Evolutionary conservation across 2,888 invertebrate genomes (phyloP).

Genomic region (Acleris holmiana): DNA sequence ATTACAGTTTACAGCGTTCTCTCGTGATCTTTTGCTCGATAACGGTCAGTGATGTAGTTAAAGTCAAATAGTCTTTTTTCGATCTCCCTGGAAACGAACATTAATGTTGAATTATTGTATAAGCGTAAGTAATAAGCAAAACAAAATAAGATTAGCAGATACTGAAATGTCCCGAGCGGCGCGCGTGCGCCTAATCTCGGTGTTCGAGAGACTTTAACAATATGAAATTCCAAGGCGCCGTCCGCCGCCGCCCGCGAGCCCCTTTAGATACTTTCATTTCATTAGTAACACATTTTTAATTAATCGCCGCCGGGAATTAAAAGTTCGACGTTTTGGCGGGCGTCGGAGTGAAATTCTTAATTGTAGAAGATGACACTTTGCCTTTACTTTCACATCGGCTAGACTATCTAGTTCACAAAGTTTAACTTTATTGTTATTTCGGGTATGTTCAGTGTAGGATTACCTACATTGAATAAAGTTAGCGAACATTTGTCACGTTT

Average conservation of each 20-base stretch:
- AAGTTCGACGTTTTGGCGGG: constrained; percentile 56
- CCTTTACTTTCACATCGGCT: constrained; percentile 29
- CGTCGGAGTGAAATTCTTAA: constrained; percentile 52
- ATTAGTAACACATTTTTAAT: constrained; percentile 66
- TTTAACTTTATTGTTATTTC: constrained; percentile 13
- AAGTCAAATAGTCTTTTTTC: too few relatives aligned
- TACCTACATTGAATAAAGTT: not conserved
- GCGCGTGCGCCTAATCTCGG: constrained; percentile 49
- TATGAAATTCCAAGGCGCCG: constrained; percentile 58
- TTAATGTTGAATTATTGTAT: not conserved
- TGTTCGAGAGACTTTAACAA: constrained; percentile 50
- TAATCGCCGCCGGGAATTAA: constrained; percentile 59
- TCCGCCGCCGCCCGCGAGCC: constrained; percentile 36
- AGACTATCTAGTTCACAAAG: constrained; percentile 18
- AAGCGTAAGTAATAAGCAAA: not conserved
- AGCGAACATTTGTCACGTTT: not conserved
- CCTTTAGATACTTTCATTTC: constrained; percentile 58
- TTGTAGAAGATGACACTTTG: constrained; percentile 50
- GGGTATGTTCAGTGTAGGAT: too few relatives aligned
- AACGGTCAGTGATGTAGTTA: too few relatives aligned
- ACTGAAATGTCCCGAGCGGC: constrained; percentile 15
- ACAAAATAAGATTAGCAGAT: constrained; percentile 26
- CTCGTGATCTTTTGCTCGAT: too few relatives aligned
- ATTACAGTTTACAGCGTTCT: too few relatives aligned
- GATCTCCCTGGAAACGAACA: too few relatives aligned